Percentiles rank a stretch among this genome's conserved stretches.
Evolutionary conservation across 2,888 invertebrate species (phyloP).

Genomic region (Halictus quadricinctus): DNA sequence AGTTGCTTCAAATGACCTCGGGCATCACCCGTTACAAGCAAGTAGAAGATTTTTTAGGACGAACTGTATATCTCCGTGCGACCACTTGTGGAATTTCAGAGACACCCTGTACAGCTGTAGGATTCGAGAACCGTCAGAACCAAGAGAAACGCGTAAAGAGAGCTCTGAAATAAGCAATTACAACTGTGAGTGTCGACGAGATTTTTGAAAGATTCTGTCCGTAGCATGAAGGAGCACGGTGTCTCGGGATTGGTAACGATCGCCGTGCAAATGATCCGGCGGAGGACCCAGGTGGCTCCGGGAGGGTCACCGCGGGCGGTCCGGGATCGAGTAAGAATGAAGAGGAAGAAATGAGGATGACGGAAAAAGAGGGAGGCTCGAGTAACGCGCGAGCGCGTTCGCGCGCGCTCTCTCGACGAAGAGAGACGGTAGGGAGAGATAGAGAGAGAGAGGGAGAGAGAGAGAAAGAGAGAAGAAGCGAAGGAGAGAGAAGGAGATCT

Average conservation of each 20-base stretch:
- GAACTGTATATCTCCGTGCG: too few species aligned
- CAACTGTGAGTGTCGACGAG: background rate
- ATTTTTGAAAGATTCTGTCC: background rate
- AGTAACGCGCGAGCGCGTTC: conserved; percentile 20
- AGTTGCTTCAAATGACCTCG: too few species aligned
- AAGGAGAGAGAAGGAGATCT: conserved; percentile 40
- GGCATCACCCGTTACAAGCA: too few species aligned
- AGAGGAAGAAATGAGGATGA: conserved; percentile 44
- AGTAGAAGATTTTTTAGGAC: too few species aligned
- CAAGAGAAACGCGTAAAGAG: background rate
- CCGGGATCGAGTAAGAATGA: conserved; percentile 55
- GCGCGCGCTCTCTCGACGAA: background rate
- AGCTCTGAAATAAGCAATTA: background rate
- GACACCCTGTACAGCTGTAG: background rate
- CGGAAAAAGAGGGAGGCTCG: conserved; percentile 53
- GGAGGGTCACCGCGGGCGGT: conserved; percentile 66
- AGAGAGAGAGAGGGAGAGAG: background rate
- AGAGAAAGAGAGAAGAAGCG: background rate
- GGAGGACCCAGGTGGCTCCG: conserved; percentile 55
- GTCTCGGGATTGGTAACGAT: conserved; percentile 61
- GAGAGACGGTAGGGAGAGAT: background rate
- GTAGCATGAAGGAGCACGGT: conserved; percentile 13
- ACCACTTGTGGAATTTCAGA: too few species aligned
- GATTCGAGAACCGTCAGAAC: background rate
- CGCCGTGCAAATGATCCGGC: conserved; percentile 64